A percentile compares a stretch with the other conserved stretches of the same genome.
These are phyloP conservation scores for Oncorhynchus nerka DNA, from an alignment of 2,113 vertebrate species.

Conservation along the genomic window DNA sequence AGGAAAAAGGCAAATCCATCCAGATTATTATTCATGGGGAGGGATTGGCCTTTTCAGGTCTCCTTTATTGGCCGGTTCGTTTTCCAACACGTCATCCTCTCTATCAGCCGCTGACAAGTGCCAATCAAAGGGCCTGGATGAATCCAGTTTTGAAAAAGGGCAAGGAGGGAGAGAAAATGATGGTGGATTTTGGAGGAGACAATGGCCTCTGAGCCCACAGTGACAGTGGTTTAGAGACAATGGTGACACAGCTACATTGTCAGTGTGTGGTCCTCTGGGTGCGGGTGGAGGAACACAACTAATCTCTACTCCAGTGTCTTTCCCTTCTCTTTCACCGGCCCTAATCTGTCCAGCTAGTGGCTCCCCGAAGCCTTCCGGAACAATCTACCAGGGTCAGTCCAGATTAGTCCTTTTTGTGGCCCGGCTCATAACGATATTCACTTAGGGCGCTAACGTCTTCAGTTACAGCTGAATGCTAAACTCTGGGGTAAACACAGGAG, in stretches of 20 bases:
- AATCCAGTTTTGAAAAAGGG: constrained; percentile 61
- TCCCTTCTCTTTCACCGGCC: constrained; percentile 69
- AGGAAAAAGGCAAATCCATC: constrained; percentile 64
- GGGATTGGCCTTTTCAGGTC: constrained; percentile 78
- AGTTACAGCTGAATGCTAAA: constrained; percentile 87
- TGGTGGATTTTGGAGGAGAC: constrained; percentile 66
- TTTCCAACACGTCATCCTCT: constrained; percentile 84
- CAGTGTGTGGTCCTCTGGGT: constrained; percentile 91
- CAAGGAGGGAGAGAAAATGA: constrained; percentile 32
- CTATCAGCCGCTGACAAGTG: constrained; percentile 91
- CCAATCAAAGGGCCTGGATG: constrained; percentile 86
- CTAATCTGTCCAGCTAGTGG: constrained; percentile 85
- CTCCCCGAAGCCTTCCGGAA: constrained; percentile 79
- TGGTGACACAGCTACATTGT: constrained; percentile 79
- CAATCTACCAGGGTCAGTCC: constrained; percentile 85
- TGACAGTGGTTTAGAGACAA: constrained; percentile 74
- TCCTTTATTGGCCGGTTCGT: constrained; percentile 69
- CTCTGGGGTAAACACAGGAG: constrained; percentile 39
- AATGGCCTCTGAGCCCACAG: constrained; percentile 63
- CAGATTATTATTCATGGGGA: constrained; percentile 81
- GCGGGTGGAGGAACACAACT: constrained; percentile 79
- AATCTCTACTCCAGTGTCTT: constrained; percentile 88
- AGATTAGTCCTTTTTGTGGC: constrained; percentile 90
- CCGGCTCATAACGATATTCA: constrained; percentile 79
- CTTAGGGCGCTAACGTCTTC: constrained; percentile 86